phyloP scores from a whole-genome alignment of 2,888 invertebrate species.

The Saturnia pavonia region DNA sequence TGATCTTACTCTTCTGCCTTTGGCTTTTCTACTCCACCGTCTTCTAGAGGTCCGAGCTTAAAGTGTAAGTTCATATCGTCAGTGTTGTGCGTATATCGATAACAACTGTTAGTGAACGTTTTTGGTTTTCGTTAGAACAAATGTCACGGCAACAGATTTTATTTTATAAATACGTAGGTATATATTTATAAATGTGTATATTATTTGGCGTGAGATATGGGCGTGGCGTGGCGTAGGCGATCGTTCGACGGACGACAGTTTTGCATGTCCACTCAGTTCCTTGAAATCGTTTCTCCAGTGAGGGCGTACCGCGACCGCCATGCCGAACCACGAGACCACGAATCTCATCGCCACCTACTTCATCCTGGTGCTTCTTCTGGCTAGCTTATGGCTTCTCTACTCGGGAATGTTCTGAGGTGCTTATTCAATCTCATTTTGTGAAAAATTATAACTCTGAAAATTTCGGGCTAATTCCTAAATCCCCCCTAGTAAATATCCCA shows the following conservation, averaged over 20 bases:
- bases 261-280: conserved; percentile 58
- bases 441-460: neutral
- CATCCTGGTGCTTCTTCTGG: conserved; percentile 84
- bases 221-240: conserved; percentile 59
- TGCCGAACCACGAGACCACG: conserved; percentile 83
- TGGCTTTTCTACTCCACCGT: conserved; percentile 86
- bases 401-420: conserved; percentile 83
- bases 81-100: conserved; percentile 17
- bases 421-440: conserved; percentile 20
- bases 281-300: conserved; percentile 66
- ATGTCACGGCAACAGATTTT: conserved; percentile 46
- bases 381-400: conserved; percentile 86
- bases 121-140: conserved; percentile 39
- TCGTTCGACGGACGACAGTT: conserved; percentile 40
- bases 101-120: conserved; percentile 20
- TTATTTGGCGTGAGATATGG: conserved; percentile 46
- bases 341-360: conserved; percentile 87
- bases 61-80: conserved; percentile 30
- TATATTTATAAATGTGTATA: conserved; percentile 66
- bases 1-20: conserved; percentile 84
- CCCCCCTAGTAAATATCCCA: neutral
- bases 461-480: neutral
- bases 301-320: conserved; percentile 53
- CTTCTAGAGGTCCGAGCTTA: conserved; percentile 48
- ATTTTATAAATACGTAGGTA: conserved; percentile 48